phyloP scores from a whole-genome alignment of 2,888 invertebrate species.

The Galeopsomyia nigrocyanea region DNA sequence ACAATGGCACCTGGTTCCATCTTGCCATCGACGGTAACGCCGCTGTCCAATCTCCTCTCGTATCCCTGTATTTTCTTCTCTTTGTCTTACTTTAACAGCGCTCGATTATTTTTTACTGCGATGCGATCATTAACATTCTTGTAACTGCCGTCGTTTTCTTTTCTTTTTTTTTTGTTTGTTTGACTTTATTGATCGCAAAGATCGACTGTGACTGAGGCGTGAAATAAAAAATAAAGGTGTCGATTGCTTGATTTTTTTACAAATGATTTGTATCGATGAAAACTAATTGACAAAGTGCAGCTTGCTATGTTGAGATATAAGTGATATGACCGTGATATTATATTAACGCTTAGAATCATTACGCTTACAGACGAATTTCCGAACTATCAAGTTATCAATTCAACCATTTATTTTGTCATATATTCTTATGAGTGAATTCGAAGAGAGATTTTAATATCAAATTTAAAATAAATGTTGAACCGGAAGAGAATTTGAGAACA shows the following conservation, averaged over 20 bases:
- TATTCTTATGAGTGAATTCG: slow-evolving; percentile 14
- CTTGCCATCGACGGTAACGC: slow-evolving; percentile 86
- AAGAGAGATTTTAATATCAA: slow-evolving; percentile 24
- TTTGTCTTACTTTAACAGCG: slow-evolving; percentile 6
- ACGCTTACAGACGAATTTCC: slow-evolving; percentile 12
- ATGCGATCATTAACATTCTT: slow-evolving; percentile 11
- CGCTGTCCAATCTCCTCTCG: neutral
- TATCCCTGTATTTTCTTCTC: neutral
- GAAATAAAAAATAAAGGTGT: too few relatives aligned
- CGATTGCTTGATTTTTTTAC: too few relatives aligned
- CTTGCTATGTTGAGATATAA: neutral
- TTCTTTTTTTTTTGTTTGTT: neutral
- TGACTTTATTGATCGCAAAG: neutral
- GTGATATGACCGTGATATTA: slow-evolving; percentile 1
- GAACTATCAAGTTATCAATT: slow-evolving; percentile 36
- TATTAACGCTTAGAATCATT: neutral
- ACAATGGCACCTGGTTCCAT: slow-evolving; percentile 92
- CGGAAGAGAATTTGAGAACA: too few relatives aligned
- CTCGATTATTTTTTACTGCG: neutral
- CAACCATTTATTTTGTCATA: slow-evolving; percentile 29
- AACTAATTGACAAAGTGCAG: too few relatives aligned
- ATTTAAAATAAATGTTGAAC: slow-evolving; percentile 6
- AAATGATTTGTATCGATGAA: too few relatives aligned
- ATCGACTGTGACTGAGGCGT: too few relatives aligned
- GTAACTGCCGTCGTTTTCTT: too few relatives aligned